A percentile compares a stretch with the other conserved stretches of the same genome.
Conservation (phyloP, 2,113 vertebrate species). For the Copsychus sechellarum region DNA sequence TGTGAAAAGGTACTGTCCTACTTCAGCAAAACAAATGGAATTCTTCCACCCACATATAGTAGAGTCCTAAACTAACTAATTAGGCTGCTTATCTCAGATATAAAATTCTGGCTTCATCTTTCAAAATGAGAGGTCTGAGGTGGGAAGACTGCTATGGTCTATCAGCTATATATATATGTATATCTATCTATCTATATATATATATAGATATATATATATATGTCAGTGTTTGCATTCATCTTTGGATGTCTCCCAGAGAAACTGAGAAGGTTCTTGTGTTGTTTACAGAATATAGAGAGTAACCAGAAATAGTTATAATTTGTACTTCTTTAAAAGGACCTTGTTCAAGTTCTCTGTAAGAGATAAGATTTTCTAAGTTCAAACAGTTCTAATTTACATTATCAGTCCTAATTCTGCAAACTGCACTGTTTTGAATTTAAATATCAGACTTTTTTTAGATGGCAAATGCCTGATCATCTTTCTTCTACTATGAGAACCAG, state of each 20-base stretch:
- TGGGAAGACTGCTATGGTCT: not conserved
- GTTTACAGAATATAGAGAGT: not conserved
- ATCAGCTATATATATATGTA: not conserved
- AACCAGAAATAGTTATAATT: not conserved
- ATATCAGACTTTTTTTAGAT: not conserved
- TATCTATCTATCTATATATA: too few species aligned
- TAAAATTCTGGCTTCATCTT: conserved; percentile 19
- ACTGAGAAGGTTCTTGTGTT: not conserved
- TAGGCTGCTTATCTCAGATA: not conserved
- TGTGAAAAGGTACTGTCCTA: not conserved
- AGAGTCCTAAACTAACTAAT: conserved; percentile 22
- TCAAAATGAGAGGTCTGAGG: not conserved
- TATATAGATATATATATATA: not conserved
- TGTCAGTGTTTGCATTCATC: not conserved
- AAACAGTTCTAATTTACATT: not conserved
- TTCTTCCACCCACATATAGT: not conserved
- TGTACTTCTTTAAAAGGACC: not conserved
- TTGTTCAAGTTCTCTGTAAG: not conserved
- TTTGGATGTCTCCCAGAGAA: not conserved
- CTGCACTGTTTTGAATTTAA: not conserved
- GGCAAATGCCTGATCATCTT: not conserved
- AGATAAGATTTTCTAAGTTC: not conserved
- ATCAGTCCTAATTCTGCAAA: not conserved
- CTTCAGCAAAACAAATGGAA: conserved; percentile 22
- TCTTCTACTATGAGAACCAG: not conserved